These are phyloP conservation scores for Morone chrysops DNA, from an alignment of 2,113 vertebrate species.

Conservation along the genomic window DNA sequence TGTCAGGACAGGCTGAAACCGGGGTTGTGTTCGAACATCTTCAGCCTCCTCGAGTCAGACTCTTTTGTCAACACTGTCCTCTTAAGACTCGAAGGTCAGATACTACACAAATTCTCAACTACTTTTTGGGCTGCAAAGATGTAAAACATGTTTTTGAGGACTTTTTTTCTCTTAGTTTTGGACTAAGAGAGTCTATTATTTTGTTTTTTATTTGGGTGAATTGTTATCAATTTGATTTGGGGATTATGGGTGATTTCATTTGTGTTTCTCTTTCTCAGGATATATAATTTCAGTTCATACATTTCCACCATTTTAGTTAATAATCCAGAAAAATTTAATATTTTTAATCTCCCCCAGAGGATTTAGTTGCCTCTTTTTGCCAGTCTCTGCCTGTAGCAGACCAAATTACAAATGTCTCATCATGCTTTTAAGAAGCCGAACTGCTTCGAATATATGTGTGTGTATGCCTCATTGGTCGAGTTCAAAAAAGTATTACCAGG, in stretches of 20 bases:
- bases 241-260: background rate
- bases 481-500: background rate
- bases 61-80: background rate
- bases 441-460: background rate
- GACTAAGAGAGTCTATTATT: background rate
- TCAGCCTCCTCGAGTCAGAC: background rate
- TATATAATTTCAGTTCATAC: background rate
- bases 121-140: background rate
- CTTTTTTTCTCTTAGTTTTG: background rate
- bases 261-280: background rate
- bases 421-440: slow-evolving; percentile 5
- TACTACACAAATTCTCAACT: background rate
- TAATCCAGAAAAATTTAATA: background rate
- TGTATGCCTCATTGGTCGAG: background rate
- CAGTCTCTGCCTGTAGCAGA: background rate
- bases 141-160: background rate
- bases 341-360: background rate
- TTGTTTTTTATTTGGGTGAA: background rate
- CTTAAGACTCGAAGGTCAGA: background rate
- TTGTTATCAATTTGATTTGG: background rate
- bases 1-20: background rate
- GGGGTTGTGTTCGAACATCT: background rate
- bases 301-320: background rate
- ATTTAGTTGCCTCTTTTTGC: background rate
- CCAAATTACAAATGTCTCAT: background rate